A percentile compares a stretch with the other conserved stretches of the same genome.
Evolutionary conservation across 2,888 invertebrate genomes (phyloP).

Genomic region (Cerastis rubricosa): DNA sequence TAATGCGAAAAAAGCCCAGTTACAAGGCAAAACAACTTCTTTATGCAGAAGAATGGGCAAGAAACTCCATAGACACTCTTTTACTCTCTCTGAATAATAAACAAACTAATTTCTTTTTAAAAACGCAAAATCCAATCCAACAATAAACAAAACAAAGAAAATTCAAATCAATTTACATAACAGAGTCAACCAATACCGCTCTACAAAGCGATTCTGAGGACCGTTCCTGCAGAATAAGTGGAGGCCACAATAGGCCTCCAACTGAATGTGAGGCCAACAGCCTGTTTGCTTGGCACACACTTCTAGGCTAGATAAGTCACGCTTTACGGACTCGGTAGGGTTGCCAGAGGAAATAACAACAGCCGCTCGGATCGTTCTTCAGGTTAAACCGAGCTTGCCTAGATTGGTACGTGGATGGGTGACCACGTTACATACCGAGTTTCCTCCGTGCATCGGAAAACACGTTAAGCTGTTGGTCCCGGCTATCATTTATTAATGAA

Average conservation of each 20-base stretch:
- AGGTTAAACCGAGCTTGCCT: no score
- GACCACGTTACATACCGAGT: no score
- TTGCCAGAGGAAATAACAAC: slow-evolving; percentile 19
- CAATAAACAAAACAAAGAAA: slow-evolving; percentile 17
- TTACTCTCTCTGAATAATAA: background rate
- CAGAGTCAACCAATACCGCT: slow-evolving; percentile 16
- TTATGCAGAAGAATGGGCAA: no score
- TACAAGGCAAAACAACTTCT: no score
- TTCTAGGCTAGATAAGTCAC: slow-evolving; percentile 66
- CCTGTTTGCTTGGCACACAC: slow-evolving; percentile 60
- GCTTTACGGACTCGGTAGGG: slow-evolving; percentile 49
- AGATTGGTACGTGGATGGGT: no score
- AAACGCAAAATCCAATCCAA: background rate
- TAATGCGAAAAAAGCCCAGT: no score
- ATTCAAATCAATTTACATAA: slow-evolving; percentile 13
- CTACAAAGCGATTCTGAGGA: slow-evolving; percentile 27
- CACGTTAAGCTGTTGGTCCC: no score
- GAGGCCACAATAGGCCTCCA: slow-evolving; percentile 52
- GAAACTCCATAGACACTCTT: no score
- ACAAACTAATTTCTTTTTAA: background rate
- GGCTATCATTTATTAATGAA: no score
- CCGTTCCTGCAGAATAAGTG: slow-evolving; percentile 45
- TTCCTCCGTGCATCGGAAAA: no score
- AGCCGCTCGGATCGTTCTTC: no score
- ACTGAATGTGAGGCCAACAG: slow-evolving; percentile 55